phyloP scores from a whole-genome alignment of 2,113 vertebrate species.

The Orientallactaga bullata region DNA sequence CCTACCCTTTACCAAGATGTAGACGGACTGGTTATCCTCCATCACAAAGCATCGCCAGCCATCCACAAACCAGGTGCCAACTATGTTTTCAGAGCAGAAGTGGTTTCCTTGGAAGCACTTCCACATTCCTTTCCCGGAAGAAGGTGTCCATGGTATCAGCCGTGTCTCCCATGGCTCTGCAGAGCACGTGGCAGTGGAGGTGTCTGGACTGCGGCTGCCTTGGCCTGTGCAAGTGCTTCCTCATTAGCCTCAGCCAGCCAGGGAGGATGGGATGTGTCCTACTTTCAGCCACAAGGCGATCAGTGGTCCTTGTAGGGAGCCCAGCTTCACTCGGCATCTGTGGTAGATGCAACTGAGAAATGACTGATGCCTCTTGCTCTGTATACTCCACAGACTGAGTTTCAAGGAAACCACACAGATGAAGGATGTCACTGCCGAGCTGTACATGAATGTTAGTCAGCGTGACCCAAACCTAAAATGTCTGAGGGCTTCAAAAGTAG shows the following conservation, averaged over 20 bases:
- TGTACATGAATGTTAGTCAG: not conserved
- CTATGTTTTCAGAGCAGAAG: not conserved
- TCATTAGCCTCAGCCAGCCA: not conserved
- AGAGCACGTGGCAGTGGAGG: not conserved
- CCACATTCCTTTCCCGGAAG: not conserved
- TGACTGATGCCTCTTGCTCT: not conserved
- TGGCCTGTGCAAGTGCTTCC: no score
- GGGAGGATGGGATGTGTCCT: not conserved
- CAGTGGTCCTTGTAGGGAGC: not conserved
- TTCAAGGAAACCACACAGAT: not conserved
- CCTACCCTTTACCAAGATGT: not conserved
- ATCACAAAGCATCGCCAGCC: not conserved
- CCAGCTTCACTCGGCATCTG: no score
- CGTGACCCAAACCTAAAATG: not conserved
- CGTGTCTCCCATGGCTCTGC: not conserved
- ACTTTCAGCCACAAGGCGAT: not conserved
- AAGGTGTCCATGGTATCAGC: not conserved
- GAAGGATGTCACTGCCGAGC: not conserved
- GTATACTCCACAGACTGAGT: fast-evolving
- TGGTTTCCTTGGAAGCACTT: not conserved
- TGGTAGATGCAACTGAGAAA: not conserved
- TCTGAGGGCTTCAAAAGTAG: not conserved
- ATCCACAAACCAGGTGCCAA: not conserved
- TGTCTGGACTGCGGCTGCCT: no score
- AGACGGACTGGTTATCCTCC: not conserved